Percentiles rank a stretch among this genome's conserved stretches.
Evolutionary conservation across 2,797 vertebrate genomes (phyloP).

Genomic region (Syndactyla subalaris): DNA sequence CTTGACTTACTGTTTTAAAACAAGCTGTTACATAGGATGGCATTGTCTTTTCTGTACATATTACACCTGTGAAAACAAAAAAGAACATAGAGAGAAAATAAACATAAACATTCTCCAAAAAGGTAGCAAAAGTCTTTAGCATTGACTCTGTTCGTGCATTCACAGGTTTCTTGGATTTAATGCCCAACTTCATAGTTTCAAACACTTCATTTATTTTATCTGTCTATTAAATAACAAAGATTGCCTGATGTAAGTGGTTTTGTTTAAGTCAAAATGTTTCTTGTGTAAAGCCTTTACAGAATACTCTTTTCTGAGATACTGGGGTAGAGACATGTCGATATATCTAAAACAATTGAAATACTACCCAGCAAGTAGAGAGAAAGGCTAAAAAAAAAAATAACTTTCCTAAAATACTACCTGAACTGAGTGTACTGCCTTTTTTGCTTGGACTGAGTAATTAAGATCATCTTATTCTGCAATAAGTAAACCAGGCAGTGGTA

Average conservation of each 20-base stretch:
- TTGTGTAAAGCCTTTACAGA: not conserved
- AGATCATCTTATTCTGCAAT: not conserved
- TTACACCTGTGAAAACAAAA: slow-evolving; percentile 32
- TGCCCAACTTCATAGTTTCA: not conserved
- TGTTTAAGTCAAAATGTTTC: not conserved
- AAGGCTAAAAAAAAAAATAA: not conserved
- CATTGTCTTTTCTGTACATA: slow-evolving; percentile 66
- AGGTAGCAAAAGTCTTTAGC: not conserved
- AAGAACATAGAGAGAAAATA: not conserved
- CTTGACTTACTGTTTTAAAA: slow-evolving; percentile 61
- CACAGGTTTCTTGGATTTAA: not conserved
- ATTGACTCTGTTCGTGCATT: not conserved
- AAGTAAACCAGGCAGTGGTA: not conserved
- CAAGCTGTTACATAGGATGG: slow-evolving; percentile 19
- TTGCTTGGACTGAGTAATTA: slow-evolving; percentile 1
- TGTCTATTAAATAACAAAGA: not conserved
- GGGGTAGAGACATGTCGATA: not conserved
- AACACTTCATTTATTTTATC: not conserved
- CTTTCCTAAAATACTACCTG: not conserved
- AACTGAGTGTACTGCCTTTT: not conserved
- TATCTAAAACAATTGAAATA: not conserved
- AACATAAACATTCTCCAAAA: not conserved
- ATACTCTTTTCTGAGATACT: not conserved
- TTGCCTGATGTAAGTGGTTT: not conserved
- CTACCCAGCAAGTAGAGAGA: not conserved